Base-by-base conservation (phyloP, 2,888 invertebrate species). In the Mesopsocus fuscifrons region DNA sequence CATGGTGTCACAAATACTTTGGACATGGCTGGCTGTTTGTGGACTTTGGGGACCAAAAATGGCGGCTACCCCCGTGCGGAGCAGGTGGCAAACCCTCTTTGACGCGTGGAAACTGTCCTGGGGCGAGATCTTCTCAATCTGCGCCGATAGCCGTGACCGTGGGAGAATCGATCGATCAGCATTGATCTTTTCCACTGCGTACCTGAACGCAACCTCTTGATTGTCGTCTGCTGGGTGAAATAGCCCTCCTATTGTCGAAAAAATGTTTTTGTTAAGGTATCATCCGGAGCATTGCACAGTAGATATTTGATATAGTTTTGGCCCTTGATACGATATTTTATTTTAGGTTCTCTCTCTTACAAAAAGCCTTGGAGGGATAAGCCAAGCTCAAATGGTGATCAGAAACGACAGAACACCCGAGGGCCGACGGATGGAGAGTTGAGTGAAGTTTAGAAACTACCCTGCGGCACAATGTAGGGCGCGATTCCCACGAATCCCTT, bases 1-100 rank as follows among this genome's bases (percentile, higher is more conserved):
- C 79, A 92, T 83, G 41, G 88, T 85, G 62, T 92, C 91, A 60
- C 92, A 92, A 58, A 94, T 88, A 52, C 89, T 89, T 64, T 92
- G 92, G 32, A 92, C 88, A 62, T 92, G 91, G 48, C 83, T 83
- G 20, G 89, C 87, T 2, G 89, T 85, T 46, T 83, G 81, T 2
- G 83, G 75, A 41, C 87, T 87, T 59, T 88, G 85, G 8, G 94
- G 92, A 2, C 92, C 92, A 55, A 94, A 88, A 55, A 94, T 84
- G 35, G 89, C 92, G 3, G 88, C 91, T 40, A 94, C 85, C 8
- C 92, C 92, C 53, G 78, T 78, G 53, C 81, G 72, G 49, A 84
- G 67, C 47, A 91, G 70, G 56, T 84, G 80, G 59, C 92, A 92
- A 47, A 91, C 92, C 73, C 87, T 72, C 66, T 89, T 89, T 15